Evolutionary conservation across 2,113 vertebrate genomes (phyloP).

Genomic region (Sebastes fasciatus): DNA sequence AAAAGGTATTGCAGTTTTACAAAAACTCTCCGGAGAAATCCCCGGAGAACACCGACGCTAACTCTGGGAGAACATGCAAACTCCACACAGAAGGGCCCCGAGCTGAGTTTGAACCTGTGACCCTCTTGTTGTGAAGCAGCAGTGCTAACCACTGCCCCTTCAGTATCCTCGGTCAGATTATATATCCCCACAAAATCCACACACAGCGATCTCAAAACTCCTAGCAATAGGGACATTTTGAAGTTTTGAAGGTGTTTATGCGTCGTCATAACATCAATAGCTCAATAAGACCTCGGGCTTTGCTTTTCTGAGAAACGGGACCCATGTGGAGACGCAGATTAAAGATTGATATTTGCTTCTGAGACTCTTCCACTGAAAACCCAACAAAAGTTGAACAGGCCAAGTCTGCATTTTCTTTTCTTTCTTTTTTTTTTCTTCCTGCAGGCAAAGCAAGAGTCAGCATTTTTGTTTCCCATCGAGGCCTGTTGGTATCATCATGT

Average conservation of each 20-base stretch:
- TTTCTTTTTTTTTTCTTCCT: conserved; percentile 9
- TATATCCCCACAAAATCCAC: neutral
- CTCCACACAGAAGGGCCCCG: too few relatives aligned
- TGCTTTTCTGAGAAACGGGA: conserved; percentile 24
- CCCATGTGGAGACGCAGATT: conserved; percentile 32
- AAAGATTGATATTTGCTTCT: conserved; percentile 35
- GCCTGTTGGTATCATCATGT: conserved; percentile 56
- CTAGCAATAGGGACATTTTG: neutral
- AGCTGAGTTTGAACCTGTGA: too few relatives aligned
- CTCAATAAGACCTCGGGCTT: conserved; percentile 25
- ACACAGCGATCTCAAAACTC: neutral
- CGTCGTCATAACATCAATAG: neutral
- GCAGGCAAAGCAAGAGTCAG: conserved; percentile 57
- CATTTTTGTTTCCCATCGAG: conserved; percentile 59
- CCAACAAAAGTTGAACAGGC: conserved; percentile 23
- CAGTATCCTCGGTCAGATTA: neutral
- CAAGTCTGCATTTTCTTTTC: conserved; percentile 48
- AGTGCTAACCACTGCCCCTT: too few relatives aligned
- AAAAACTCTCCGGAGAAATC: too few relatives aligned
- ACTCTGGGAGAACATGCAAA: too few relatives aligned
- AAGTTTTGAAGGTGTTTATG: neutral
- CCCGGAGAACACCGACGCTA: too few relatives aligned
- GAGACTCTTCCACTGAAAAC: conserved; percentile 19
- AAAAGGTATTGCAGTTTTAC: too few relatives aligned
- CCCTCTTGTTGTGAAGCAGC: too few relatives aligned